Conservation (phyloP, 2,113 vertebrate genomes). For the Eonycteris spelaea region DNA sequence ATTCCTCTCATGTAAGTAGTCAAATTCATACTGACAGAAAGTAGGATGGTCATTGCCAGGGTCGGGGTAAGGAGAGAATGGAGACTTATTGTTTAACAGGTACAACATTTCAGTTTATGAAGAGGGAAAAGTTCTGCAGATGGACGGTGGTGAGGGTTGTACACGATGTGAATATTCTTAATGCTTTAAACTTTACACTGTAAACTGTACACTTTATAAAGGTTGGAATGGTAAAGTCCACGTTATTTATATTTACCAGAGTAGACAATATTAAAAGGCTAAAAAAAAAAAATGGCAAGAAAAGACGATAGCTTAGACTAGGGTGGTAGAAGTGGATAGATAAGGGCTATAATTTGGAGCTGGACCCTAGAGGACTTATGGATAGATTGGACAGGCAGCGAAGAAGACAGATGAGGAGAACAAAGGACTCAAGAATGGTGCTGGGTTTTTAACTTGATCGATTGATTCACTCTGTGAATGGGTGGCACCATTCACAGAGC, state of each 20-base stretch:
- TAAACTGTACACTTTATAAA: background rate
- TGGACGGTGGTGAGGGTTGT: too few species aligned
- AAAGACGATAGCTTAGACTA: background rate
- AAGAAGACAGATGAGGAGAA: background rate
- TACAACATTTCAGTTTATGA: background rate
- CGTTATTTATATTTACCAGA: background rate
- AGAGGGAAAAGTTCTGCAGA: background rate
- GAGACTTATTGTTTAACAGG: background rate
- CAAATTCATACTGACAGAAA: background rate
- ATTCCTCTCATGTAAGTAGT: background rate
- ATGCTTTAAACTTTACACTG: background rate
- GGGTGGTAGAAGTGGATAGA: background rate
- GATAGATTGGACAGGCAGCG: background rate
- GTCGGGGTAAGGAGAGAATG: background rate
- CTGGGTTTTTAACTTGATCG: background rate
- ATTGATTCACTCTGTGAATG: background rate
- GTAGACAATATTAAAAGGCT: background rate
- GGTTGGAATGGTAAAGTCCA: background rate
- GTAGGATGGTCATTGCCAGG: background rate
- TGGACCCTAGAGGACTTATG: background rate
- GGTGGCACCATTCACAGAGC: background rate
- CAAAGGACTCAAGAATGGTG: background rate
- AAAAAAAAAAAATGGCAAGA: background rate
- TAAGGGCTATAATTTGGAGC: background rate
- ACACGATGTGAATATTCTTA: background rate